A percentile compares a stretch with the other conserved stretches of the same genome.
Conservation (phyloP, 2,888 invertebrate species). For the Osmoderma eremita region DNA sequence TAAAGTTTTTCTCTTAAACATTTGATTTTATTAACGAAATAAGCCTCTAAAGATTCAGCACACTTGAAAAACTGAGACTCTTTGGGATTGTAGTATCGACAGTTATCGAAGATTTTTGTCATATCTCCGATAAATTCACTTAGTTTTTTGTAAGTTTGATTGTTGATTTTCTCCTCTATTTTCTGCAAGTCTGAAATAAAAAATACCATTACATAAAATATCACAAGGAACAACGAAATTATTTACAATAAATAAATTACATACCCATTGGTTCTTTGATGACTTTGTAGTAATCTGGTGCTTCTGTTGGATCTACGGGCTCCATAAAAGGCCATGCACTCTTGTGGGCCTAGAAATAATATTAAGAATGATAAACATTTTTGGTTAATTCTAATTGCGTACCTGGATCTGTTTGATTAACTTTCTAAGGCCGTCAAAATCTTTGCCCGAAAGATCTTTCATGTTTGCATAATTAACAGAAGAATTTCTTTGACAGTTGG, state of each 20-base stretch:
- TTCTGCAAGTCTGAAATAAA: slow-evolving; percentile 85
- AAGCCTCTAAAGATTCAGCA: slow-evolving; percentile 94
- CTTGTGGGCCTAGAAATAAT: slow-evolving; percentile 79
- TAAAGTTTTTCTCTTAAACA: slow-evolving; percentile 85
- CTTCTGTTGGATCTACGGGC: slow-evolving; percentile 95
- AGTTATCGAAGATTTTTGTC: slow-evolving; percentile 99
- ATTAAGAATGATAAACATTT: not conserved
- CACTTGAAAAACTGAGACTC: slow-evolving; percentile 96
- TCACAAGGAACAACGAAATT: not conserved
- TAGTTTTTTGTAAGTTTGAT: slow-evolving; percentile 83
- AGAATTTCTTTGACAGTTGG: slow-evolving; percentile 91
- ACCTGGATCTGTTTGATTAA: slow-evolving; percentile 91
- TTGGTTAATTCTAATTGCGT: slow-evolving; percentile 40
- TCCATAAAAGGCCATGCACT: slow-evolving; percentile 98
- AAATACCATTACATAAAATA: slow-evolving; percentile 2
- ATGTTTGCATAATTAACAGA: slow-evolving; percentile 90
- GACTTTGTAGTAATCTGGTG: slow-evolving; percentile 96
- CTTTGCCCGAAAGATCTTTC: slow-evolving; percentile 82
- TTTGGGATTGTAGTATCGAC: slow-evolving; percentile 95
- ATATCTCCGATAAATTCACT: slow-evolving; percentile 97
- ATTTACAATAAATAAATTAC: slow-evolving; percentile 3
- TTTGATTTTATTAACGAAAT: slow-evolving; percentile 94
- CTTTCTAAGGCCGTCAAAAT: slow-evolving; percentile 84
- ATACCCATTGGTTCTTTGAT: slow-evolving; percentile 96
- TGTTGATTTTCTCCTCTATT: slow-evolving; percentile 87